A percentile compares a stretch with the other conserved stretches of the same genome.
Evolutionary conservation across 2,113 vertebrate genomes (phyloP).

Genomic region (Ctenodactylus gundi): DNA sequence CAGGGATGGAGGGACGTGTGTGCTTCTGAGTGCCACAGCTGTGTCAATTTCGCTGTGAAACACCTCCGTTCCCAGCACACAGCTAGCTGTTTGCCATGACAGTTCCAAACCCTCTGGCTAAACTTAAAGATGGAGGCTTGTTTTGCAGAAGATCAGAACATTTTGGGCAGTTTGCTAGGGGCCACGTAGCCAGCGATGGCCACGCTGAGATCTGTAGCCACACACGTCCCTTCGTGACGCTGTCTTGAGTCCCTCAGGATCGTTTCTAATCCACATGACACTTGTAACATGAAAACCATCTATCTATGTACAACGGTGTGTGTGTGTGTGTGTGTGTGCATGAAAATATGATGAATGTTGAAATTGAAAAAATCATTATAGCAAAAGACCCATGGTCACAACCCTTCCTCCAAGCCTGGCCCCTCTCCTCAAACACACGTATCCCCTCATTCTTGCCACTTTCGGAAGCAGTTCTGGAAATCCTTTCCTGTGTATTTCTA

Average conservation of each 20-base stretch:
- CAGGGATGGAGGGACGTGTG: no score
- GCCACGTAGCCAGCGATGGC: no score
- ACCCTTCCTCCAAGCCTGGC: no score
- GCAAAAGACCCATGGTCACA: no score
- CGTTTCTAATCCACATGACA: not conserved
- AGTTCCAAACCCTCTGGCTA: not conserved
- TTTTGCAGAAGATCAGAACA: conserved; percentile 1
- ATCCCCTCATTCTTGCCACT: no score
- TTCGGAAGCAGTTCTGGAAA: no score
- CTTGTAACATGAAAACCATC: not conserved
- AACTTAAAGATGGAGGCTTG: not conserved
- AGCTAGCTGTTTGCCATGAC: not conserved
- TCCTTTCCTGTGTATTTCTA: no score
- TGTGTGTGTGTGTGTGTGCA: no score
- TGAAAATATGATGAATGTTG: no score
- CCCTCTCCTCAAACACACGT: no score
- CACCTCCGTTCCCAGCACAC: not conserved
- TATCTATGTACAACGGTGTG: accelerated
- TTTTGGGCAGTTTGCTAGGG: not conserved
- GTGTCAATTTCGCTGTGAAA: not conserved
- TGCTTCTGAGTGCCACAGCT: not conserved
- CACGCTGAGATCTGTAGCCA: not conserved
- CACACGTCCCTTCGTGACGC: not conserved
- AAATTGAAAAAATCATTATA: no score
- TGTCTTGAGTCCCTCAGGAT: not conserved